Conservation (phyloP, 2,888 invertebrate species). For the Rhagonycha lutea region DNA sequence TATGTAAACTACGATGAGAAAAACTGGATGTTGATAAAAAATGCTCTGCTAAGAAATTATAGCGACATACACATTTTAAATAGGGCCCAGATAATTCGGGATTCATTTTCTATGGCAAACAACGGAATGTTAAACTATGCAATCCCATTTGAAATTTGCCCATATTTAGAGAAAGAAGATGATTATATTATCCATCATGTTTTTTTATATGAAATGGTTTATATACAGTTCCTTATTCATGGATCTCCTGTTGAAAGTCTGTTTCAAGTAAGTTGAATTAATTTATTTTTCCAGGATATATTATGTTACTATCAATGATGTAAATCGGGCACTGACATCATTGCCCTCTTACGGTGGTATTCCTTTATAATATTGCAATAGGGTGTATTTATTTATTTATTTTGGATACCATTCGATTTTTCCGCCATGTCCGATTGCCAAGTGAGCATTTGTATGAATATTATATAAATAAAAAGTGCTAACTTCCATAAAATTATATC, state of each 20-base stretch:
- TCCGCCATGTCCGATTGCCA: too few relatives aligned
- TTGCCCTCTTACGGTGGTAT: too few relatives aligned
- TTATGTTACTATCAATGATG: too few relatives aligned
- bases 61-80: slow-evolving; percentile 60
- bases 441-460: too few relatives aligned
- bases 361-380: too few relatives aligned
- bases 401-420: too few relatives aligned
- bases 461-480: too few relatives aligned
- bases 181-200: slow-evolving; percentile 65
- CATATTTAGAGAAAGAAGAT: slow-evolving; percentile 61
- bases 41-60: slow-evolving; percentile 50
- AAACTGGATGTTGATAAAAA: slow-evolving; percentile 56
- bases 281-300: too few relatives aligned
- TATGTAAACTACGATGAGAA: slow-evolving; percentile 51
- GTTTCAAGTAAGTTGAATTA: too few relatives aligned
- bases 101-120: slow-evolving; percentile 58
- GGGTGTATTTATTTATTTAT: too few relatives aligned
- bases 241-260: not conserved
- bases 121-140: slow-evolving; percentile 61
- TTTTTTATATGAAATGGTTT: not conserved
- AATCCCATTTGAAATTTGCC: slow-evolving; percentile 60
- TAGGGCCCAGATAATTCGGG: slow-evolving; percentile 61
- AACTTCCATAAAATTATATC: too few relatives aligned
- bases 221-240: not conserved
- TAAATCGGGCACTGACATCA: too few relatives aligned